Percentiles rank a stretch among this genome's conserved stretches.
phyloP scores from a whole-genome alignment of 2,113 vertebrate species.

The Melanotaenia duboulayi region DNA sequence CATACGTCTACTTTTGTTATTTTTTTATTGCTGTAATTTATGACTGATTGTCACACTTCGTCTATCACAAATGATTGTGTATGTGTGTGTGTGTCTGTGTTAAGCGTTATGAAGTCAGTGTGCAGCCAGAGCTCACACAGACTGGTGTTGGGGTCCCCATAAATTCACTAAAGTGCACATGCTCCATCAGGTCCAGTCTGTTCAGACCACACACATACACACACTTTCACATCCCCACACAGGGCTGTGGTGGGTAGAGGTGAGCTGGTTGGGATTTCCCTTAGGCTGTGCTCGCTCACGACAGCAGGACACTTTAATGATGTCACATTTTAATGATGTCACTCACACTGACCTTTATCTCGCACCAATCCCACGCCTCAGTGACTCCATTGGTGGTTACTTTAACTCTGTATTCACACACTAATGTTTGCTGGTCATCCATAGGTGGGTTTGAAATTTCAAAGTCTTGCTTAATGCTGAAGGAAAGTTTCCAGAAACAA shows the following conservation, averaged over 20 bases:
- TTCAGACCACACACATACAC: conserved; percentile 61
- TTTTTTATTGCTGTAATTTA: conserved; percentile 76
- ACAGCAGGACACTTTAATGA: conserved; percentile 71
- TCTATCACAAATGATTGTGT: conserved; percentile 55
- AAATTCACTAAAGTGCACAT: conserved; percentile 59
- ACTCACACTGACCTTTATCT: conserved; percentile 70
- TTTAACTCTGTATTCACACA: conserved; percentile 9
- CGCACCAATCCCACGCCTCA: conserved; percentile 71
- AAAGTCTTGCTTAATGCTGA: background rate
- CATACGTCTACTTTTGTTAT: conserved; percentile 65
- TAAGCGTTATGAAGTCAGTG: conserved; percentile 63
- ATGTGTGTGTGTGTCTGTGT: conserved; percentile 27
- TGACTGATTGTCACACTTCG: conserved; percentile 54
- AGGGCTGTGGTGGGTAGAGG: conserved; percentile 26
- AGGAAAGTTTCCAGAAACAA: conserved; percentile 24
- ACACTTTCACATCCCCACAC: conserved; percentile 13
- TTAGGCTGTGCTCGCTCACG: conserved; percentile 54
- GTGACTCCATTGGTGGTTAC: conserved; percentile 49
- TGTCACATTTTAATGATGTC: conserved; percentile 81
- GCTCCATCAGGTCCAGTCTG: conserved; percentile 38
- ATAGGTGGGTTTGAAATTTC: background rate
- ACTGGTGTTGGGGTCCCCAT: conserved; percentile 47
- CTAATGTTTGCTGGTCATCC: conserved; percentile 15
- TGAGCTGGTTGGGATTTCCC: conserved; percentile 55
- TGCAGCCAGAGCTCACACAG: conserved; percentile 51